phyloP scores from a whole-genome alignment of 2,113 vertebrate genomes.

The Crocuta crocuta region DNA sequence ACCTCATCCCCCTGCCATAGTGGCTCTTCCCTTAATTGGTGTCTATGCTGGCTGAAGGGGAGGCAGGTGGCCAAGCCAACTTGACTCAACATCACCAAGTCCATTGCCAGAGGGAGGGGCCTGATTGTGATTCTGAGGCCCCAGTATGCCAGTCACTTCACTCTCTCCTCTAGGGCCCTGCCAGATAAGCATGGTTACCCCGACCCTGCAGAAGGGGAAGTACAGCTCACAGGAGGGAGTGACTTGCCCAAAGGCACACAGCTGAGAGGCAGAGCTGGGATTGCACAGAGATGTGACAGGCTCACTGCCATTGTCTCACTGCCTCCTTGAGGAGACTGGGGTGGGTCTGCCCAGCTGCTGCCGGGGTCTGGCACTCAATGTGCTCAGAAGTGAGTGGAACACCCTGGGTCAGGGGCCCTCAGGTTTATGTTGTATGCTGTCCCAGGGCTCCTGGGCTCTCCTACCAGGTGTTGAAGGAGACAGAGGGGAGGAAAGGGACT shows the following conservation, averaged over 20 bases:
- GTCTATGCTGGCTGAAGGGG: not conserved
- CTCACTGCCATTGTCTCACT: not conserved
- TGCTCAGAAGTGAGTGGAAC: not conserved
- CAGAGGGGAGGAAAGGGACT: not conserved
- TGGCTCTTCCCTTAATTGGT: not conserved
- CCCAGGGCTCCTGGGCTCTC: not conserved
- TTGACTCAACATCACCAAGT: not conserved
- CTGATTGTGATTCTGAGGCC: not conserved
- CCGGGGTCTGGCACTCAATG: not conserved
- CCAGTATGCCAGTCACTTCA: not conserved
- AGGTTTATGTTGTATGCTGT: not conserved
- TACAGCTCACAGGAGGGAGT: not conserved
- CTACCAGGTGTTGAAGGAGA: not conserved
- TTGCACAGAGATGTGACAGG: not conserved
- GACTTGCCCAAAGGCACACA: not conserved
- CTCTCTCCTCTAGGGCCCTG: not conserved
- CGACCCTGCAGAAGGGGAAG: not conserved
- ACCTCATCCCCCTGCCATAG: not conserved
- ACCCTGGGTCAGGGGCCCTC: not conserved
- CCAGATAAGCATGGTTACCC: not conserved
- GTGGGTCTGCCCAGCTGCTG: not conserved
- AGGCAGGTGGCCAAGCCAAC: constrained; percentile 42
- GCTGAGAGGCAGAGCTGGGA: not conserved
- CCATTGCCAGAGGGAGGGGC: not conserved
- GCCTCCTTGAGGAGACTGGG: not conserved